Percentiles rank a stretch among this genome's conserved stretches.
These are phyloP conservation scores for Anarsia innoxiella DNA, from an alignment of 2,888 invertebrate species.

Conservation along the genomic window DNA sequence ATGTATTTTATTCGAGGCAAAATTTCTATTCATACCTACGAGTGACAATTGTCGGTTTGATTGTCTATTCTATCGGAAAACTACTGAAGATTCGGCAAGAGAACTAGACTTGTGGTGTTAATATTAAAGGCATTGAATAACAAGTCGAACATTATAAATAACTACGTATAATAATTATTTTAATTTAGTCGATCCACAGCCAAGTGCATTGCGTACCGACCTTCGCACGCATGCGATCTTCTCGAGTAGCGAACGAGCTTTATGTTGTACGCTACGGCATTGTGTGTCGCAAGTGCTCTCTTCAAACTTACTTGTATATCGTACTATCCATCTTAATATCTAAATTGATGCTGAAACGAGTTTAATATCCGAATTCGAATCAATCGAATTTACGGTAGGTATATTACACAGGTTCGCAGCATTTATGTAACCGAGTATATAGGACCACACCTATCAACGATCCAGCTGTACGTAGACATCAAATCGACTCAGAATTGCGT, in stretches of 20 bases:
- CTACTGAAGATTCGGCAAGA: slow-evolving; percentile 31
- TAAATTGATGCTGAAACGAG: slow-evolving; percentile 38
- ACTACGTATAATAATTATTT: too few species aligned
- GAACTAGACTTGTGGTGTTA: slow-evolving; percentile 38
- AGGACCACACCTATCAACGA: slow-evolving; percentile 37
- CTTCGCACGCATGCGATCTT: slow-evolving; percentile 33
- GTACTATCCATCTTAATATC: slow-evolving; percentile 65
- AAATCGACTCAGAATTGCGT: slow-evolving; percentile 4
- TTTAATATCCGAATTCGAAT: slow-evolving; percentile 33
- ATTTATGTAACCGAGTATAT: slow-evolving; percentile 30
- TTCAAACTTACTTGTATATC: slow-evolving; percentile 57
- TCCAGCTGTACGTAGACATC: slow-evolving; percentile 18
- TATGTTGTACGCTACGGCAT: slow-evolving; percentile 25
- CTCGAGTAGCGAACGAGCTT: not conserved
- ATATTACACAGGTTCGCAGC: slow-evolving; percentile 47
- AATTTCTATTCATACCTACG: slow-evolving; percentile 43
- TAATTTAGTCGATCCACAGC: slow-evolving; percentile 58
- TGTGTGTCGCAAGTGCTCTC: slow-evolving; percentile 74
- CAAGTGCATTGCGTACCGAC: slow-evolving; percentile 49
- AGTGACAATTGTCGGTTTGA: slow-evolving; percentile 41
- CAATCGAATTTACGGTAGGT: slow-evolving; percentile 25
- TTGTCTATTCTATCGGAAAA: slow-evolving; percentile 35
- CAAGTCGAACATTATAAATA: slow-evolving; percentile 31
- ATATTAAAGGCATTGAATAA: slow-evolving; percentile 41
- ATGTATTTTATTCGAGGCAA: slow-evolving; percentile 48